Evolutionary conservation across 2,113 vertebrate species (phyloP).

Genomic region (Sander vitreus): DNA sequence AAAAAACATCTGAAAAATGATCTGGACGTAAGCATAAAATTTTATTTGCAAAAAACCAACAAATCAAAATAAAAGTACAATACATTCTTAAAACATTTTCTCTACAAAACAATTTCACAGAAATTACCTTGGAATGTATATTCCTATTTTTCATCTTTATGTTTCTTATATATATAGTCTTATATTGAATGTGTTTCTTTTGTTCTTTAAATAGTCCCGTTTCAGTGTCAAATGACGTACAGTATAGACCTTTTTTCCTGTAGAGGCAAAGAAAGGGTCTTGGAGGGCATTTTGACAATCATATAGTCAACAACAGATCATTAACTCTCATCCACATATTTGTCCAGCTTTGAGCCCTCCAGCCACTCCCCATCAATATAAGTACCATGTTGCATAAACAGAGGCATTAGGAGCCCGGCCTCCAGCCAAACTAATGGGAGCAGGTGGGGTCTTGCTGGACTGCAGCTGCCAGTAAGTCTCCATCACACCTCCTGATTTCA

Average conservation of each 20-base stretch:
- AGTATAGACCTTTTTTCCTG: conserved; percentile 58
- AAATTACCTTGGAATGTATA: conserved; percentile 89
- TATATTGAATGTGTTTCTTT: conserved; percentile 63
- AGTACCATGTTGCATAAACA: conserved; percentile 70
- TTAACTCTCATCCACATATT: conserved; percentile 41
- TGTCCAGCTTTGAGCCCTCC: conserved; percentile 37
- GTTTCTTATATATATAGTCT: conserved; percentile 67
- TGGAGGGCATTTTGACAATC: conserved; percentile 69
- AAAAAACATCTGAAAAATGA: conserved; percentile 13
- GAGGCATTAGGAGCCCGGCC: conserved; percentile 55
- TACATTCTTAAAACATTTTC: conserved; percentile 86
- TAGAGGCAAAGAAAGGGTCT: conserved; percentile 57
- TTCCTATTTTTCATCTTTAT: conserved; percentile 75
- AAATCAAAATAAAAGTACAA: conserved; percentile 83
- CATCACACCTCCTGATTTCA: conserved; percentile 49
- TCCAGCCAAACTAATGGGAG: conserved; percentile 54
- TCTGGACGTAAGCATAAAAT: conserved; percentile 79
- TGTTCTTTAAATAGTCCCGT: conserved; percentile 73
- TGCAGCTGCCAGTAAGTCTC: conserved; percentile 70
- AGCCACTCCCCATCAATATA: conserved; percentile 47
- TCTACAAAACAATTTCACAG: conserved; percentile 91
- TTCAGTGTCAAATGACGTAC: conserved; percentile 66
- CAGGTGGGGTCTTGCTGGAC: conserved; percentile 55
- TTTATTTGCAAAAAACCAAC: conserved; percentile 85
- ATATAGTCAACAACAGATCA: conserved; percentile 62